Conservation (phyloP, 2,797 vertebrate species). For the Chelon labrosus region DNA sequence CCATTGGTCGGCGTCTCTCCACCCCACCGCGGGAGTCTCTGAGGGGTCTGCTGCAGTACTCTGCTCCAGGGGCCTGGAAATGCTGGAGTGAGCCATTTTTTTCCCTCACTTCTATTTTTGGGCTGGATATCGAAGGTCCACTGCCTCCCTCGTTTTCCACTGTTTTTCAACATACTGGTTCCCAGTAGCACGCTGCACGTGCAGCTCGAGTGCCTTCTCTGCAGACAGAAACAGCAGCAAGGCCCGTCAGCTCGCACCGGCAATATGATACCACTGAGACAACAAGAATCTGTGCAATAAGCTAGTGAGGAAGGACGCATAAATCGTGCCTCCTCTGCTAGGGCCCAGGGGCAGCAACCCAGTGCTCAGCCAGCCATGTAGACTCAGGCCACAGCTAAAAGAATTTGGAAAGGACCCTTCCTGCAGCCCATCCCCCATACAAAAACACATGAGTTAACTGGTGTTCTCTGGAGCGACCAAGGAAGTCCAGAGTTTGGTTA, state of each 20-base stretch:
- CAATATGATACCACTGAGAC: conserved; percentile 75
- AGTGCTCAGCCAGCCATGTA: conserved; percentile 82
- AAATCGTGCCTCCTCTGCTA: conserved; percentile 73
- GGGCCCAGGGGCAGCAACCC: conserved; percentile 76
- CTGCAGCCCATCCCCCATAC: conserved; percentile 72
- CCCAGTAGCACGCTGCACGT: conserved; percentile 56
- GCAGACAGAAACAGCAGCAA: conserved; percentile 58
- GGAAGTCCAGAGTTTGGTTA: conserved; percentile 29
- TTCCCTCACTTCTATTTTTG: conserved; percentile 81
- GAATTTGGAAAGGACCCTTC: conserved; percentile 80
- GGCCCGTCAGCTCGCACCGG: conserved; percentile 60
- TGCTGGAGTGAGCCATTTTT: conserved; percentile 73
- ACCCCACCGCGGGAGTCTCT: conserved; percentile 83
- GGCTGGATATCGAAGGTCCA: conserved; percentile 75
- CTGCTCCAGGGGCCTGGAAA: conserved; percentile 84
- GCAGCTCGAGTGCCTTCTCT: conserved; percentile 29
- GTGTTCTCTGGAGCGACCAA: conserved; percentile 53
- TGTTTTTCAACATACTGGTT: conserved; percentile 75
- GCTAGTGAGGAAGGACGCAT: conserved; percentile 73
- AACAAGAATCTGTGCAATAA: conserved; percentile 77
- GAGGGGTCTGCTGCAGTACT: conserved; percentile 85
- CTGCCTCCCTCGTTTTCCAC: conserved; percentile 75
- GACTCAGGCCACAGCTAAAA: conserved; percentile 76
- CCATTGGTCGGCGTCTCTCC: conserved; percentile 85
- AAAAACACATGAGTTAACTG: conserved; percentile 67